Evolutionary conservation across 2,888 invertebrate species (phyloP), one percentile per base, ranked within the genome.

Genomic region (Operophtera brumata): DNA sequence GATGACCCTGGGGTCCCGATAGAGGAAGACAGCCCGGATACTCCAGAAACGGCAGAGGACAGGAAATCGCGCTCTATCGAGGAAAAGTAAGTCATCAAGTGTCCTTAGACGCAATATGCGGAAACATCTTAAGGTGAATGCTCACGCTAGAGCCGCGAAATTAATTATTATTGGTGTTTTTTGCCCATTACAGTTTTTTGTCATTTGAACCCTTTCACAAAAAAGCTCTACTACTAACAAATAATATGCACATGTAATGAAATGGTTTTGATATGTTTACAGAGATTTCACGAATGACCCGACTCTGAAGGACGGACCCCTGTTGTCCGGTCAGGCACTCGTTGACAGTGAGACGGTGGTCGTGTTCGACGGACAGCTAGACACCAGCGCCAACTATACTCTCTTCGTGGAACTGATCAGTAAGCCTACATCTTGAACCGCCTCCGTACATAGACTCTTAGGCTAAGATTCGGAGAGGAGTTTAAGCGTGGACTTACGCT

Each of bases 391-490:
- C 9, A 96, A 96, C 76, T 97, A 97, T 67, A 96, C 96, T 0
- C 94, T 96, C 13, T 97, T 96, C 75, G 91, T 97, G 32, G 96
- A 97, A 89, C 91, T 96, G 9, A 94, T 96, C 67, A 94, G 96
- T 95, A 80, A 86, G 91, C 87, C 20, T 5, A 4, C 30, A 30
- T 9, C 20, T 20, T 4, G 20, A 20, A 4, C 20, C 20, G 2
- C 20, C 20, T 3, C 20, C 4, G 4, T 20, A 2, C 20, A 20
- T 4, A 2, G 2, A 20, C 20, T 20, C 20, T 20, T 20, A 20
- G 4, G 20, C n/a, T n/a, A n/a, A n/a, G n/a, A n/a, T n/a, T n/a
- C n/a, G n/a, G n/a, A n/a, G n/a, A n/a, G n/a, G n/a, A n/a, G n/a
- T n/a, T n/a, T n/a, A n/a, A n/a, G n/a, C n/a, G n/a, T n/a, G n/a